Base-by-base conservation (phyloP, 2,797 vertebrate genomes). In the Aotus griseimembra region DNA sequence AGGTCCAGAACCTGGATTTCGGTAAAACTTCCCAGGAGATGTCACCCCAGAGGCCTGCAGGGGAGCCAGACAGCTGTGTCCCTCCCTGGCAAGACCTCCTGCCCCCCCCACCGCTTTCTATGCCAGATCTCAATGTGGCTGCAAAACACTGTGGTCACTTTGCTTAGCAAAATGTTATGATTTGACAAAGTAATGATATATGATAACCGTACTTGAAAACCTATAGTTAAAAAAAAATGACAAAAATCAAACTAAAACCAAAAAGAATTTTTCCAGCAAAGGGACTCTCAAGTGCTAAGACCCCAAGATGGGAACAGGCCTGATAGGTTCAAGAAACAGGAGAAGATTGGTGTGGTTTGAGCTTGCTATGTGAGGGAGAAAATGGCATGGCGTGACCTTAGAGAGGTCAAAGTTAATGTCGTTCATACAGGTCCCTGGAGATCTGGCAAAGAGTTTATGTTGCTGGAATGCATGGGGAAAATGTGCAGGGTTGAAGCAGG, bases 241-340 rank as follows among this genome's bases (percentile, higher is more conserved):
- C 70, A 50, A 61, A 77, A 86, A 82, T 73, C 58, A 82, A 86
- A 82, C 5, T 33, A 15, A 75, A 67, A 64, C 30, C 33, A 67
- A 33, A 19, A 44, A 91, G 72, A 55, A 19, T 93, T 96, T 64
- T 84, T 44, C 5, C 39, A 55, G n/a, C n/a, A 88, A 76, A 93
- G 33, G 14, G 36, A 76, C 24, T 3, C 39, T 19, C 30, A 58
- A 90, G 22, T 82, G 39, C 17, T 50, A 67, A 80, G 33, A 52
- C 28, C 13, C 9, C 81, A 39, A 88, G 84, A 82, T 6, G 9
- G 22, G 8, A 48, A 36, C 84, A 77, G 79, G 39, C 22, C 46
- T n/a, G 33, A 36, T 80, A 50, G 46, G 33, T 22, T 41, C 77
- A 72, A 87, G 72, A 88, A 72, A 88, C 13, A 70, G 4, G 13